Base-by-base conservation (phyloP, 1,140 invertebrate species). In the Nylanderia fulva region DNA sequence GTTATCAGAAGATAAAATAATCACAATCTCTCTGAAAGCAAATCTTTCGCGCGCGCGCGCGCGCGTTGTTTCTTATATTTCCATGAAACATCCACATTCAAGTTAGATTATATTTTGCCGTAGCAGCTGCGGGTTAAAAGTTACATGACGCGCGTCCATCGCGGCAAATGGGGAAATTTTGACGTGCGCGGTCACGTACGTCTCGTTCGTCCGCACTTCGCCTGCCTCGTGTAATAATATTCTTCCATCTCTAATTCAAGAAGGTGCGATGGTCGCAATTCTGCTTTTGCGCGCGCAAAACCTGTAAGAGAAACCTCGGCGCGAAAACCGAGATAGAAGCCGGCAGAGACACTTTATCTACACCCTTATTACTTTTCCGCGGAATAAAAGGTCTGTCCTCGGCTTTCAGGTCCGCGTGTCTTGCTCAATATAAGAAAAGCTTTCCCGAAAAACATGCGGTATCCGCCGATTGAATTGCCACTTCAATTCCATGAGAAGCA, bases 181-280 rank as follows among this genome's bases (percentile, higher is more conserved):
- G 36, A 60, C 66, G 58, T 84, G 56, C 39, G 21, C 58, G 18
- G 58, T 84, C 80, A 76, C 71, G 80, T 84, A 74, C 58, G 56
- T 63, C 71, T n/a, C 45, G 56, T 84, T 76, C 72, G 33, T 18
- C 11, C 42, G 54, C 15, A 33, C 54, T 60, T 39, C 29, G n/a
- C 45, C 56, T 83, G 39, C 8, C 39, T 36, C 27, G 4, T 45
- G 80, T 76, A 84, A 84, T 76, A 76, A 76, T 72, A 76, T 76
- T 84, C 58, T 76, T 84, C 60, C 71, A 84, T 84, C 71, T 71
- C 71, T 84, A 84, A 84, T 75, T 84, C 80, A 74, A 48, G 24
- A 52, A 42, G 58, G 42, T 75, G 39, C 27, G n/a, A n/a, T n/a
- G n/a, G 79, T 75, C 39, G 29, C 27, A 24, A 13, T 56, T 82